phyloP scores from a whole-genome alignment of 2,797 vertebrate species.

The Steatocranus sp. region DNA sequence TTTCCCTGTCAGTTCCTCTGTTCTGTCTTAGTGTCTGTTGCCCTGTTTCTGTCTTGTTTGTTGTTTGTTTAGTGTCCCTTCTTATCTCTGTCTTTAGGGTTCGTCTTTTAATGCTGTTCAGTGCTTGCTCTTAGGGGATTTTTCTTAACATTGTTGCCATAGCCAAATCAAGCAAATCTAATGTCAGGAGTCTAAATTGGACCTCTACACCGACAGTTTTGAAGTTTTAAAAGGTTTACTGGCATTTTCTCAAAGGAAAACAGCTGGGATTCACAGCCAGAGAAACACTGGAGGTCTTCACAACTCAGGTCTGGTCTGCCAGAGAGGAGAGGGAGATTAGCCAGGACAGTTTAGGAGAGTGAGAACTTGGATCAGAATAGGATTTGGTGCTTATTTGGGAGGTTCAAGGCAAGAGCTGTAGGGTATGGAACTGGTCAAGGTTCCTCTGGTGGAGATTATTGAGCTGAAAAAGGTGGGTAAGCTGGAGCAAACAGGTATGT shows the following conservation, averaged over 20 bases:
- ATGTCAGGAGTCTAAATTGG: background rate
- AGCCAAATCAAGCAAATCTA: background rate
- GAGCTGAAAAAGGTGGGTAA: background rate
- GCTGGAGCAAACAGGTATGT: background rate
- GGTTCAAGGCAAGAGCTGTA: background rate
- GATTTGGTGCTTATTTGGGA: background rate
- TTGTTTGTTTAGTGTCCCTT: background rate
- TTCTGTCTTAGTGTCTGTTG: background rate
- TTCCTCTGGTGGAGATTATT: background rate
- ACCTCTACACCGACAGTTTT: background rate
- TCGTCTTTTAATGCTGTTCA: background rate
- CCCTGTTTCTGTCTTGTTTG: background rate
- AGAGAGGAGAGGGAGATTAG: background rate
- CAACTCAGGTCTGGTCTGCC: background rate
- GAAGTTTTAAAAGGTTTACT: background rate
- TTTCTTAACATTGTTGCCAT: background rate
- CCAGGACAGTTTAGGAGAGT: background rate
- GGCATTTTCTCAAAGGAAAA: background rate
- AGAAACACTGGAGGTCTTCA: background rate
- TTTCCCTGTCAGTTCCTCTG: background rate
- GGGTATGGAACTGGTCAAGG: background rate
- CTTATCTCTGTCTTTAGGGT: background rate
- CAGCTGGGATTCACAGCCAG: background rate
- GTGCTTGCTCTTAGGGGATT: background rate
- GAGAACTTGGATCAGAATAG: background rate